Conservation (phyloP, 1,140 invertebrate genomes). For the Caenorhabditis tropicalis region DNA sequence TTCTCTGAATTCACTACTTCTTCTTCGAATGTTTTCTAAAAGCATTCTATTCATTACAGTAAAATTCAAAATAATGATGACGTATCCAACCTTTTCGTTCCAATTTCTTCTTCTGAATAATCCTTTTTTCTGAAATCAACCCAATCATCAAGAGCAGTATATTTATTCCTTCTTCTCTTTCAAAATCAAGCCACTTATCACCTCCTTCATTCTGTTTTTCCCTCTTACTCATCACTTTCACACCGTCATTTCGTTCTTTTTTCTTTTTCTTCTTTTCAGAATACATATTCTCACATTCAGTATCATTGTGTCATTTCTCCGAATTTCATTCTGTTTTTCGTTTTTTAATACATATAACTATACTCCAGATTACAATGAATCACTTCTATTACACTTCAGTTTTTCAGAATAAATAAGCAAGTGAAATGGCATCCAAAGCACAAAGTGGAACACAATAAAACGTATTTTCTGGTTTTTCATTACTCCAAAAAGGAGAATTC, state of each 20-base stretch:
- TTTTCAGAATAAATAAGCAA: slow-evolving; percentile 12
- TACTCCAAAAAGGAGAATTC: not conserved
- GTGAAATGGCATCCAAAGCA: slow-evolving; percentile 26
- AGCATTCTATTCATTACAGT: too few species aligned
- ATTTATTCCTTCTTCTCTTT: not conserved
- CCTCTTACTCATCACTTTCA: slow-evolving; percentile 2
- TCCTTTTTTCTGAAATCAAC: not conserved
- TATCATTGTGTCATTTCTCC: not conserved
- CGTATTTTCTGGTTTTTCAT: not conserved
- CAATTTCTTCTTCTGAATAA: not conserved
- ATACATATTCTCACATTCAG: not conserved
- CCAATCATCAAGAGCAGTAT: slow-evolving; percentile 15
- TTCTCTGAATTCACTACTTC: too few species aligned
- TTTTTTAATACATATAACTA: not conserved
- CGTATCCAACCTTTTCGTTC: not conserved
- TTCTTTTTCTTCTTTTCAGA: not conserved
- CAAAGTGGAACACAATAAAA: slow-evolving; percentile 1
- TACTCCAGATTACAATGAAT: not conserved
- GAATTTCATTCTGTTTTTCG: not conserved
- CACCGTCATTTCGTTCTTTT: slow-evolving; percentile 10
- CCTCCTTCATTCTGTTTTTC: slow-evolving; percentile 9
- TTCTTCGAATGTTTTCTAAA: too few species aligned
- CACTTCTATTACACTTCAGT: not conserved
- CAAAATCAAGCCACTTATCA: slow-evolving; percentile 29
- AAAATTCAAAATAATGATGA: not conserved